phyloP scores from a whole-genome alignment of 2,888 invertebrate genomes.

The Heliconius ismenius region DNA sequence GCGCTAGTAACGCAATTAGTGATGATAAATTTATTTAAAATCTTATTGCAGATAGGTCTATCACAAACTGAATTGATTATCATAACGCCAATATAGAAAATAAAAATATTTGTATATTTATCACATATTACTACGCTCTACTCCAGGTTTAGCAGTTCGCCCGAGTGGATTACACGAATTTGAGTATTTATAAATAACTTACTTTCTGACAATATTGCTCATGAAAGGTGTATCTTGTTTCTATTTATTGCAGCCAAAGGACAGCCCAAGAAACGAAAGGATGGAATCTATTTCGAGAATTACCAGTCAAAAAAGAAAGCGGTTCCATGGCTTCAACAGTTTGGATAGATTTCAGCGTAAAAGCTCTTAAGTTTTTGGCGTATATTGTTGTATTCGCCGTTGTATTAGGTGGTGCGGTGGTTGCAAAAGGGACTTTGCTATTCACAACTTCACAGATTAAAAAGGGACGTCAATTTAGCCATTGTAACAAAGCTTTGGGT shows the following conservation, averaged over 20 bases:
- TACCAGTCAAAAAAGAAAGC: slow-evolving; percentile 85
- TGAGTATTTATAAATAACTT: background rate
- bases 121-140: too few relatives aligned
- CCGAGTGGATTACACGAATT: too few relatives aligned
- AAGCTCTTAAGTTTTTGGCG: slow-evolving; percentile 85
- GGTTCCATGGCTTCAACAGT: slow-evolving; percentile 85
- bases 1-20: too few relatives aligned
- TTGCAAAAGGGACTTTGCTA: slow-evolving; percentile 87
- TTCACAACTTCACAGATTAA: slow-evolving; percentile 88
- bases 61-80: background rate
- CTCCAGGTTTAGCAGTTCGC: too few relatives aligned
- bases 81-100: background rate
- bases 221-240: background rate
- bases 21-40: too few relatives aligned
- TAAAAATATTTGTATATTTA: background rate
- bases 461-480: slow-evolving; percentile 76
- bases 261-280: slow-evolving; percentile 81
- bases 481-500: slow-evolving; percentile 82
- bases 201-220: background rate
- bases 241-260: slow-evolving; percentile 65
- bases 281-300: slow-evolving; percentile 91
- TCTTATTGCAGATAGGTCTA: too few relatives aligned
- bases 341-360: slow-evolving; percentile 84
- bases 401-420: slow-evolving; percentile 85
- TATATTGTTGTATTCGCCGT: slow-evolving; percentile 85